These are phyloP conservation scores for Edolisoma coerulescens DNA, from an alignment of 2,113 vertebrate species.

Conservation along the genomic window DNA sequence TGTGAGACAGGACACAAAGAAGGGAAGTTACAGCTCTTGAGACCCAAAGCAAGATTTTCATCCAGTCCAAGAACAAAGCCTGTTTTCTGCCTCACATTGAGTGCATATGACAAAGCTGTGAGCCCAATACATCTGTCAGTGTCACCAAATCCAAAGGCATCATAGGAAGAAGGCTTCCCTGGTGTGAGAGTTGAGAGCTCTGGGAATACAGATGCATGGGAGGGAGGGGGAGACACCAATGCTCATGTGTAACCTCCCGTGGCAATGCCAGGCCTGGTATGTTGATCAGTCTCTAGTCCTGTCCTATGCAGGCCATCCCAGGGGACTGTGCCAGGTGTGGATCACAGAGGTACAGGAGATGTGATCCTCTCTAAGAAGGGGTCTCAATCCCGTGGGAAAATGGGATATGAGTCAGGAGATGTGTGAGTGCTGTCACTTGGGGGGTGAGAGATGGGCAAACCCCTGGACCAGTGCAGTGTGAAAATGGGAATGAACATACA, in stretches of 20 bases:
- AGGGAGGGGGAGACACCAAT: neutral
- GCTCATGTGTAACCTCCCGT: neutral
- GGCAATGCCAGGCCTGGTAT: neutral
- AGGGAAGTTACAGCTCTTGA: neutral
- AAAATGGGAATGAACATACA: neutral
- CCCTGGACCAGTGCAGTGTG: neutral
- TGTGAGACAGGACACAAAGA: conserved; percentile 40
- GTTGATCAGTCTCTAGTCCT: neutral
- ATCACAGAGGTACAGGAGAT: neutral
- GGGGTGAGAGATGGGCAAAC: neutral
- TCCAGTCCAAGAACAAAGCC: neutral
- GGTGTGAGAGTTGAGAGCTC: neutral
- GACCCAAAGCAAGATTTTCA: neutral
- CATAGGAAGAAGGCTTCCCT: neutral
- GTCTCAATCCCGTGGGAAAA: neutral
- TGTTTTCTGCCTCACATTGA: neutral
- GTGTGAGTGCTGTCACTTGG: neutral
- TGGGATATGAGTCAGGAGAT: neutral
- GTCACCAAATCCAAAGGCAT: neutral
- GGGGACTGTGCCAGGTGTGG: neutral
- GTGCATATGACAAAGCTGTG: neutral
- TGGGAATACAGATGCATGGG: neutral
- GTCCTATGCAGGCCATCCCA: neutral
- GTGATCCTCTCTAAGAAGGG: neutral
- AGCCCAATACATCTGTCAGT: neutral